Evolutionary conservation across 2,113 vertebrate genomes (phyloP).

Genomic region (Thalassarche chlororhynchos): DNA sequence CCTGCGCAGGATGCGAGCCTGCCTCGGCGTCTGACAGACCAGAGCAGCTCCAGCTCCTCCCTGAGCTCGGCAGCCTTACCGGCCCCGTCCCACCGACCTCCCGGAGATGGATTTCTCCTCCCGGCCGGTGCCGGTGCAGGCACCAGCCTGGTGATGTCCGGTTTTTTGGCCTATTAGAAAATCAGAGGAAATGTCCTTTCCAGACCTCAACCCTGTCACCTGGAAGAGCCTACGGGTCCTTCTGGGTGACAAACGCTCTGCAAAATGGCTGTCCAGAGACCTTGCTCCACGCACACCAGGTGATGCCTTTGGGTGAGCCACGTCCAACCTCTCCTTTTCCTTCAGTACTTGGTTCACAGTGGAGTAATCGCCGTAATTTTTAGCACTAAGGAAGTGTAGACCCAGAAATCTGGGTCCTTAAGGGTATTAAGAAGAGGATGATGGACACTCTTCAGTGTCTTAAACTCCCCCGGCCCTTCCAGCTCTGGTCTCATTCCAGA

Average conservation of each 20-base stretch:
- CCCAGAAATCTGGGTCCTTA: not conserved
- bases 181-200: not conserved
- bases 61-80: not conserved
- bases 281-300: fast-evolving
- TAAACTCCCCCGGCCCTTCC: not conserved
- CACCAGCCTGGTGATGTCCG: not conserved
- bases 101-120: not conserved
- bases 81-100: not conserved
- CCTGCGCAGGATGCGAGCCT: not conserved
- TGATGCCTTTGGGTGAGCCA: not conserved
- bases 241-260: not conserved
- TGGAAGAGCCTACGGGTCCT: not conserved
- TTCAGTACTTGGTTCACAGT: not conserved
- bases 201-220: not conserved
- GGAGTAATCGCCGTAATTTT: fast-evolving
- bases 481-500: not conserved
- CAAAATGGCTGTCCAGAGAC: not conserved
- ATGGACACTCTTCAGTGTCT: not conserved
- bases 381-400: not conserved
- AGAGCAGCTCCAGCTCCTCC: not conserved
- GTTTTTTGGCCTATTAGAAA: not conserved
- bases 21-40: not conserved
- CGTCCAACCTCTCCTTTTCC: not conserved
- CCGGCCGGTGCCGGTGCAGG: not conserved
- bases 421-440: not conserved